These are phyloP conservation scores for Whitmania pigra DNA, from an alignment of 1,140 invertebrate species.

Conservation along the genomic window DNA sequence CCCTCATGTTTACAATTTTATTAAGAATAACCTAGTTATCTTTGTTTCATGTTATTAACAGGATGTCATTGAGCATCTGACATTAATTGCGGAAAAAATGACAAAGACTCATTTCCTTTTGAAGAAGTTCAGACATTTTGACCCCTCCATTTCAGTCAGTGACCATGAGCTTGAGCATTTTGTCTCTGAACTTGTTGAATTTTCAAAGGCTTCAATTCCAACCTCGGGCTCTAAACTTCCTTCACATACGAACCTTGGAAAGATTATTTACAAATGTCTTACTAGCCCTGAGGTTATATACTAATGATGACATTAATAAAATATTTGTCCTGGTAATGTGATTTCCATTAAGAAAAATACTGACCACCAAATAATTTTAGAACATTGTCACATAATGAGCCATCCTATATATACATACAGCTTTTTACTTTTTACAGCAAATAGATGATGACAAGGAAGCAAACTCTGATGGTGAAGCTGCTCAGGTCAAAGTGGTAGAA, in stretches of 20 bases:
- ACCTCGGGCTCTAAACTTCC: not conserved
- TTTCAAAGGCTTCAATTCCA: slow-evolving; percentile 45
- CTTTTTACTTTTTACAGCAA: too few relatives aligned
- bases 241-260: slow-evolving; percentile 33
- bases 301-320: too few relatives aligned
- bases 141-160: slow-evolving; percentile 28
- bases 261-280: slow-evolving; percentile 48
- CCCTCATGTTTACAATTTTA: too few relatives aligned
- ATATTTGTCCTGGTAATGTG: too few relatives aligned
- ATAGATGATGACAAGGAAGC: not conserved
- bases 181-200: slow-evolving; percentile 48
- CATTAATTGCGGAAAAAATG: slow-evolving; percentile 50
- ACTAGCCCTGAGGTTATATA: slow-evolving; percentile 27
- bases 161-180: slow-evolving; percentile 40
- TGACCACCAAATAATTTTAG: too few relatives aligned
- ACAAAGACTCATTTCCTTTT: slow-evolving; percentile 54
- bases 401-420: too few relatives aligned
- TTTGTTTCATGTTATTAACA: slow-evolving; percentile 30
- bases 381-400: too few relatives aligned
- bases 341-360: too few relatives aligned
- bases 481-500: slow-evolving; percentile 22
- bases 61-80: slow-evolving; percentile 51
- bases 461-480: not conserved
- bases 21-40: not conserved
- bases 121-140: slow-evolving; percentile 47